Evolutionary conservation across 2,888 invertebrate species (phyloP), one percentile per base, ranked within the genome.

Genomic region (Drosophila barbarae): DNA sequence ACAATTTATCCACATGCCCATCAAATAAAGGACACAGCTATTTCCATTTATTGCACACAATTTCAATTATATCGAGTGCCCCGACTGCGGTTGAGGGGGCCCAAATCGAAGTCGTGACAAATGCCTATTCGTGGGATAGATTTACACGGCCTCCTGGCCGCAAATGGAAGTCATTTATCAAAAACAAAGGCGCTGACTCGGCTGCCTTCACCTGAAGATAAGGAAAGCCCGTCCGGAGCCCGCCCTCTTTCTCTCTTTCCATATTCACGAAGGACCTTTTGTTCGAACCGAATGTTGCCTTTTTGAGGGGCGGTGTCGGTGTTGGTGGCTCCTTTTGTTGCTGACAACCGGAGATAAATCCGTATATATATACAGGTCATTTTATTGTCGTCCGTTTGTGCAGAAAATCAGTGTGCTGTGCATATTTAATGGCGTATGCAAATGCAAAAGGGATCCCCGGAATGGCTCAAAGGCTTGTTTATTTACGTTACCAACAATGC

Each of bases 351-450:
- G 63, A 63, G 63, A 63, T 63, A 63, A 63, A 66, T 66, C 52
- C 60, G 53, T 47, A 75, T 60, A 75, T 21, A 23, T 60, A 54
- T 72, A 69, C 76, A 68, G 82, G 76, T 76, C 79, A 82, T 69
- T 84, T 81, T 72, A 78, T 71, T 78, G 76, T 69, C 56, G 54
- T 77, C 71, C 69, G 51, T 67, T 64, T 64, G 36, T 39, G 41
- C 44, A 41, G 50, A 13, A 70, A 85, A 85, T 85, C 85, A 65
- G 69, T 71, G 71, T 67, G 75, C 66, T 59, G 52, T 63, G 85
- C 80, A 84, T 86, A 82, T 79, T 76, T 82, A 86, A 82, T 86
- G 79, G 76, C 50, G 69, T 86, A 86, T 86, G 83, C 85, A 82
- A 82, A 82, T 82, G 61, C 57, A 54, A 57, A 57, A 59, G 63